Evolutionary conservation across 1,140 invertebrate species (phyloP).

Genomic region (Spodoptera frugiperda): DNA sequence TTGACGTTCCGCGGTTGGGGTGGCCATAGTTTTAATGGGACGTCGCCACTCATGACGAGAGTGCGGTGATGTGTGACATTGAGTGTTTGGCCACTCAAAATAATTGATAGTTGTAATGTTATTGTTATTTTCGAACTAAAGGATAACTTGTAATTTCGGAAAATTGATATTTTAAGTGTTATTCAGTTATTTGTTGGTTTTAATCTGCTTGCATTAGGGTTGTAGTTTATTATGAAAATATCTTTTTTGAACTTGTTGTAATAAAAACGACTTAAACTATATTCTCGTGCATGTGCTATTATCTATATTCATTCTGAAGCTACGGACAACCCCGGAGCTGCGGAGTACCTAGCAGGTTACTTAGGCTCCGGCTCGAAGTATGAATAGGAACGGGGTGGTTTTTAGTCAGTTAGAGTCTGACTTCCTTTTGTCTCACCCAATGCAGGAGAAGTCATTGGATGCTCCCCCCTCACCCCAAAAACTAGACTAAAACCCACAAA

Average conservation of each 20-base stretch:
- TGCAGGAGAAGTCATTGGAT: too few species aligned
- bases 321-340: too few species aligned
- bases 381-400: too few species aligned
- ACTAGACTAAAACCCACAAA: too few species aligned
- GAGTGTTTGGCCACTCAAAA: slow-evolving; percentile 51
- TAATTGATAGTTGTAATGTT: slow-evolving; percentile 56
- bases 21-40: slow-evolving; percentile 43
- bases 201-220: background rate
- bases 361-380: too few species aligned
- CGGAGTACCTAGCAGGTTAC: too few species aligned
- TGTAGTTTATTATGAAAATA: background rate
- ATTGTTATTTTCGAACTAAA: slow-evolving; percentile 22
- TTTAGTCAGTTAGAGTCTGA: too few species aligned
- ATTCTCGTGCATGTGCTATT: too few species aligned
- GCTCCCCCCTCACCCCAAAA: too few species aligned
- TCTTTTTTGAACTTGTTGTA: background rate
- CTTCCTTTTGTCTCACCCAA: too few species aligned
- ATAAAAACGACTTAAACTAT: too few species aligned
- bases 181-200: background rate
- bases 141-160: slow-evolving; percentile 39
- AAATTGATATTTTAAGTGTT: background rate
- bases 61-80: slow-evolving; percentile 46
- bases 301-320: too few species aligned
- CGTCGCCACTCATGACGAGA: slow-evolving; percentile 42
- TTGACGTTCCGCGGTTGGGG: slow-evolving; percentile 52